A percentile compares a stretch with the other conserved stretches of the same genome.
Conservation (phyloP, 2,113 vertebrate genomes). For the zebrafish (Danio rerio) region GRCz12tu NC_133191.1:34626501-34627000, state of each 20-base stretch:
- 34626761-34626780: constrained; percentile 73
- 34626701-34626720: constrained; percentile 67
- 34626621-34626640: constrained; percentile 35
- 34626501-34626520: constrained; percentile 53
- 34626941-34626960: constrained; percentile 78
- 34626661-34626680: too few species aligned
- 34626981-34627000: constrained; percentile 79
- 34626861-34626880: constrained; percentile 42
- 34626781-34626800: constrained; percentile 77
- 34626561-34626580: constrained; percentile 32
- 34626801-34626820: constrained; percentile 80
- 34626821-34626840: constrained; percentile 80
- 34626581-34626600: constrained; percentile 40
- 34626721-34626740: constrained; percentile 79
- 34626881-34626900: constrained; percentile 73
- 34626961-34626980: constrained; percentile 76
- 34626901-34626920: constrained; percentile 77
- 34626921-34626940: constrained; percentile 79
- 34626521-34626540: too few species aligned
- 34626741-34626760: constrained; percentile 68
- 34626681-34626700: constrained; percentile 68
- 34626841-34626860: constrained; percentile 68
- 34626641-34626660: constrained; percentile 18
- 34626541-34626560: constrained; percentile 45
- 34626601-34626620: constrained; percentile 14